Evolutionary conservation across 2,888 invertebrate genomes (phyloP).

Genomic region (Euclidia mi): DNA sequence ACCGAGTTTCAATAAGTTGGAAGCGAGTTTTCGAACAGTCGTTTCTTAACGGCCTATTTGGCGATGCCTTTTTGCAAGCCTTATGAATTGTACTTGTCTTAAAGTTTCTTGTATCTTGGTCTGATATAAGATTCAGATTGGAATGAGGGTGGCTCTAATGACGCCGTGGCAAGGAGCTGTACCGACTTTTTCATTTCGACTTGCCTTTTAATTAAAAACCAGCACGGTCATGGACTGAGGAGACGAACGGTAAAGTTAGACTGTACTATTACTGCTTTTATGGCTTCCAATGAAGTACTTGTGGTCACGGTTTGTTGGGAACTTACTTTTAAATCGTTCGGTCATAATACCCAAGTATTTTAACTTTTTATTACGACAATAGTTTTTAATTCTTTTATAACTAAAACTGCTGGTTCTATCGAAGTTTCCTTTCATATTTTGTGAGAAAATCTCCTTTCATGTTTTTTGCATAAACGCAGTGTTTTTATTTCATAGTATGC

Average conservation of each 20-base stretch:
- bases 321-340: constrained; percentile 38
- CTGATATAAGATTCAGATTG: constrained; percentile 72
- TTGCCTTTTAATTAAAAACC: constrained; percentile 82
- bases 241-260: constrained; percentile 58
- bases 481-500: neutral
- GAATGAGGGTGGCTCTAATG: constrained; percentile 71
- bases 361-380: constrained; percentile 27
- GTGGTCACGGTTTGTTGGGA: constrained; percentile 40
- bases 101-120: constrained; percentile 77
- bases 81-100: constrained; percentile 82
- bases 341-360: constrained; percentile 24
- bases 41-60: constrained; percentile 67
- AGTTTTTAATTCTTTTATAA: constrained; percentile 15
- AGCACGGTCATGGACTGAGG: constrained; percentile 61
- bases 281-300: constrained; percentile 44
- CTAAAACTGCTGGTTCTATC: neutral
- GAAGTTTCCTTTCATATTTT: neutral
- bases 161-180: constrained; percentile 64
- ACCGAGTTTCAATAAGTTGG: constrained; percentile 63
- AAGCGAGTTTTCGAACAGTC: constrained; percentile 55
- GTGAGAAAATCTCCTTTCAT: neutral
- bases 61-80: constrained; percentile 73
- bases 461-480: neutral
- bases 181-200: constrained; percentile 71
- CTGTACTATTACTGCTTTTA: constrained; percentile 51